Evolutionary conservation across 2,888 invertebrate genomes (phyloP).

Genomic region (Lissonota sp.): DNA sequence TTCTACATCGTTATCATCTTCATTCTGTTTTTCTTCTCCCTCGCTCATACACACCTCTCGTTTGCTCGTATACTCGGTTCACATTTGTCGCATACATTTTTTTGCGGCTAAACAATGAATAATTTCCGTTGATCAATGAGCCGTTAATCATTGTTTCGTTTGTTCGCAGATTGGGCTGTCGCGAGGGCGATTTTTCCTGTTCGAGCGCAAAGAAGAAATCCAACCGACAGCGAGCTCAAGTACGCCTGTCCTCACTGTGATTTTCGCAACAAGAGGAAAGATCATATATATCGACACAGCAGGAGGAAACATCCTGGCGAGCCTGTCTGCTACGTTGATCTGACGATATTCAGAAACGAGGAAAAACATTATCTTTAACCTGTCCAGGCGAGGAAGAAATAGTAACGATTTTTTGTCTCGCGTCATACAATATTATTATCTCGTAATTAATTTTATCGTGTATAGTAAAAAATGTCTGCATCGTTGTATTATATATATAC

Average conservation of each 20-base stretch:
- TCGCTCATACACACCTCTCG: no score
- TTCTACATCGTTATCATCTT: no score
- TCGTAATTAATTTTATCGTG: neutral
- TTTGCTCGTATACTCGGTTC: no score
- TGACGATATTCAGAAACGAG: conserved; percentile 16
- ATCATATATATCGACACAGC: conserved; percentile 85
- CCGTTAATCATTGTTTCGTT: neutral
- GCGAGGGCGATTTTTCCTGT: conserved; percentile 27
- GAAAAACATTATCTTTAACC: neutral
- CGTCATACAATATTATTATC: neutral
- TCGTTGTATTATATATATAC: neutral
- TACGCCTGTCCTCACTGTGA: conserved; percentile 85
- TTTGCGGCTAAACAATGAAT: no score
- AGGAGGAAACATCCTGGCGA: conserved; percentile 83
- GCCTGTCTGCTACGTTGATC: conserved; percentile 65
- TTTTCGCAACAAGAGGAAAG: conserved; percentile 85
- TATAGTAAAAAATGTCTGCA: neutral
- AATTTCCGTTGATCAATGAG: no score
- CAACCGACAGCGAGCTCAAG: conserved; percentile 66
- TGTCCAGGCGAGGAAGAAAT: neutral
- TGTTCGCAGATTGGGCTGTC: conserved; percentile 61
- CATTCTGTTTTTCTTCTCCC: no score
- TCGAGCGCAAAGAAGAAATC: conserved; percentile 4
- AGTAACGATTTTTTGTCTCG: neutral
- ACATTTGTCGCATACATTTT: no score